Percentiles rank a stretch among this genome's conserved stretches.
phyloP scores from a whole-genome alignment of 2,888 invertebrate species.

The Peribatodes rhomboidaria region DNA sequence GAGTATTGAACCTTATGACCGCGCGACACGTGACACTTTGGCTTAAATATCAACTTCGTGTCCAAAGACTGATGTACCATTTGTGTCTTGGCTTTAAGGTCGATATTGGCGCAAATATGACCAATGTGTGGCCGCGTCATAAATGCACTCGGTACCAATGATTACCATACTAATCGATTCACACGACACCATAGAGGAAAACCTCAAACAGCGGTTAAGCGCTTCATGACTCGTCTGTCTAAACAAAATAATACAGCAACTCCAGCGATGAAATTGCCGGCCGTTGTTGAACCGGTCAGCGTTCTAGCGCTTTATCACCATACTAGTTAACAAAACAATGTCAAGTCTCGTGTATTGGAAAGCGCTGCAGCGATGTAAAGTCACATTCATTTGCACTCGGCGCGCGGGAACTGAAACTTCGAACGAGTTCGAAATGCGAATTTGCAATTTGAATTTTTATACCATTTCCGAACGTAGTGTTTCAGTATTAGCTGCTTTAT shows the following conservation, averaged over 20 bases:
- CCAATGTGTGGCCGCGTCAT: too few species aligned
- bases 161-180: slow-evolving; percentile 39
- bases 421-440: slow-evolving; percentile 19
- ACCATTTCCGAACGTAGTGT: slow-evolving; percentile 32
- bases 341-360: background rate
- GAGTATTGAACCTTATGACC: too few species aligned
- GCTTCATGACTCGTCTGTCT: slow-evolving; percentile 30
- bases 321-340: background rate
- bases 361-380: slow-evolving; percentile 28
- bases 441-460: slow-evolving; percentile 33
- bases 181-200: slow-evolving; percentile 55
- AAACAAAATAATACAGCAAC: slow-evolving; percentile 39
- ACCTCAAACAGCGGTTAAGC: slow-evolving; percentile 29
- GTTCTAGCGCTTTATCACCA: slow-evolving; percentile 38
- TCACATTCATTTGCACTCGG: slow-evolving; percentile 55
- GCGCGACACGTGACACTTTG: too few species aligned
- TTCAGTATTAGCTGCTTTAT: background rate
- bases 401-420: slow-evolving; percentile 41
- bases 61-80: too few species aligned
- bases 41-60: too few species aligned
- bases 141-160: slow-evolving; percentile 25
- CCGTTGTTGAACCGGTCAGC: background rate
- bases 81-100: too few species aligned
- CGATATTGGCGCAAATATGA: too few species aligned
- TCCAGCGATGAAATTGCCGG: slow-evolving; percentile 23